phyloP scores from a whole-genome alignment of 2,888 invertebrate genomes.

The Volucella inanis region DNA sequence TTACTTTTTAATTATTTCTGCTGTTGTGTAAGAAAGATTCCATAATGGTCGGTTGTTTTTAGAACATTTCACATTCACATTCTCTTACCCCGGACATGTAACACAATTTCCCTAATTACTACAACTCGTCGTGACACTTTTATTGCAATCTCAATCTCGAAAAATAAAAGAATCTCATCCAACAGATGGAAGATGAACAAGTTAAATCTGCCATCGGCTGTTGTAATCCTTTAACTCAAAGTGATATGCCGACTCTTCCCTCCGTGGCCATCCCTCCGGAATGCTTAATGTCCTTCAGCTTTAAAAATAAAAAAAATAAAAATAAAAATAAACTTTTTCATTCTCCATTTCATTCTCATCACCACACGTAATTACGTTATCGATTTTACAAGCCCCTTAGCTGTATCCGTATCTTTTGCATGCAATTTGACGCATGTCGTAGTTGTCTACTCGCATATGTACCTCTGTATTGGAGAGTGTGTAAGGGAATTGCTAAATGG shows the following conservation, averaged over 20 bases:
- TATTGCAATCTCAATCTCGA: not conserved
- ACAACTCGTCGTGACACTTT: slow-evolving; percentile 51
- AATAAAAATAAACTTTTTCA: too few species aligned
- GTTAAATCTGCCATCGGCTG: slow-evolving; percentile 26
- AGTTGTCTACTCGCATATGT: too few species aligned
- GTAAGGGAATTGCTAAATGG: slow-evolving; percentile 61
- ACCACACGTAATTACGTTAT: slow-evolving; percentile 67
- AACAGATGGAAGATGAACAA: not conserved
- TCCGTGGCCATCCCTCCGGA: not conserved
- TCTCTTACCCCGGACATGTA: not conserved
- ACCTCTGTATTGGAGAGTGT: not conserved
- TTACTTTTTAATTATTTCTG: too few species aligned
- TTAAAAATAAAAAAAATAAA: slow-evolving; percentile 6
- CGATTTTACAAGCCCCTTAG: slow-evolving; percentile 54
- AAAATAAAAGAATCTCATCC: slow-evolving; percentile 26
- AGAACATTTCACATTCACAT: not conserved
- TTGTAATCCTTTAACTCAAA: slow-evolving; percentile 42
- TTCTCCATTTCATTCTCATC: not conserved
- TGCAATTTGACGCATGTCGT: too few species aligned
- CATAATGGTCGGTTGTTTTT: slow-evolving; percentile 14
- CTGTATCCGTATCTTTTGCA: not conserved
- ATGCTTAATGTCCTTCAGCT: slow-evolving; percentile 16
- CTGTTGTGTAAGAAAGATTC: too few species aligned
- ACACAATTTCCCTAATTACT: slow-evolving; percentile 45
- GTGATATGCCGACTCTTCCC: slow-evolving; percentile 18